Evolutionary conservation across 2,113 vertebrate genomes (phyloP), one percentile per base, ranked within the genome.

Genomic region (Lepus americanus): DNA sequence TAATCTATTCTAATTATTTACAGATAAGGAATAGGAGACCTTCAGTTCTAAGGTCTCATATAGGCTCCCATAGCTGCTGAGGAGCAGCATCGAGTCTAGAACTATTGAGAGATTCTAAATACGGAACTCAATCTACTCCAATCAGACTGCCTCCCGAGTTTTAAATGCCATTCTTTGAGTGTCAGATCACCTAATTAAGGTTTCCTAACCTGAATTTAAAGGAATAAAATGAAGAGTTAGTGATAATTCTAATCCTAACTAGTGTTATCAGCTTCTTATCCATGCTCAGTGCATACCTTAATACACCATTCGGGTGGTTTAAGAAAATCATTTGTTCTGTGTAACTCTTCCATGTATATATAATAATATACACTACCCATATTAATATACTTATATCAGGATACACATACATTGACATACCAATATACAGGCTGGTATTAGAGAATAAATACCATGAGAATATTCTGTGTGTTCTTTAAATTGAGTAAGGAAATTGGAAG

Each of bases 1-100:
- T 59, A 59, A 59, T 59, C 55, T 59, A 59, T 59, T 59, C 90
- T 94, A 85, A 70, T 94, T 53, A 51, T 79, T 70, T 11, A 36
- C 33, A 94, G 92, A 94, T 93, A 81, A 93, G 72, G 44, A 89
- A 29, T 16, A 53, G 44, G 36, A 59, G 79, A 25, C n/a, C 87
- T 94, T 89, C 4, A 36, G 59, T 59, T 25, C 12, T 25, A 14
- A 80, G 39, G 63, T 82, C 88, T 92, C 20, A 1, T 2, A 0
- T 19, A 17, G 72, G n/a, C 51, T 53, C n/a, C 22, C 1, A 0
- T 5, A 16, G 9, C 87, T 77, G 33, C 33, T 23, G 29, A 64
- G 85, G 36, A 80, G 23, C 22, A 49, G 69, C 9, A 17, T 4
- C 44, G 25, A 39, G 33, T 4, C 51, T 29, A 10, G 23, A 74